phyloP scores from a whole-genome alignment of 2,888 invertebrate species.

The Drosophila pseudotalamancana region DNA sequence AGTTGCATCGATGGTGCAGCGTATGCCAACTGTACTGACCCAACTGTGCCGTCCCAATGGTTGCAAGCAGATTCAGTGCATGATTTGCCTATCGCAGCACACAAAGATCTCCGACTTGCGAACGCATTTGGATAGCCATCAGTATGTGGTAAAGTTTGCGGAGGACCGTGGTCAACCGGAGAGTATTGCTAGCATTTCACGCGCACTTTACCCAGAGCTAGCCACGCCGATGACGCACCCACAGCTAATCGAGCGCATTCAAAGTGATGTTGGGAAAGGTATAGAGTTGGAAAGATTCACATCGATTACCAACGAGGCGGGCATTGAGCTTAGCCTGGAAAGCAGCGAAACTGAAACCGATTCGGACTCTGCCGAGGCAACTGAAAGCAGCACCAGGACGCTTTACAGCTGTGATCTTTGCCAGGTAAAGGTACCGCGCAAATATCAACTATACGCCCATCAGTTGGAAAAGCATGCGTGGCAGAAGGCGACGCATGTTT shows the following conservation, averaged over 20 bases:
- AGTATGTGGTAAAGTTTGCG: constrained; percentile 53
- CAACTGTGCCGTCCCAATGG: constrained; percentile 81
- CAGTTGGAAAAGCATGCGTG: constrained; percentile 78
- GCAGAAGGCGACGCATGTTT: constrained; percentile 85
- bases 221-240: constrained; percentile 35
- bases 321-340: constrained; percentile 81
- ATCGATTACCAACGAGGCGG: constrained; percentile 82
- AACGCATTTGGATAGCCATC: constrained; percentile 77
- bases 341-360: constrained; percentile 74
- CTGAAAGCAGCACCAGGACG: not conserved
- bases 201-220: constrained; percentile 72
- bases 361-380: constrained; percentile 42
- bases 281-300: constrained; percentile 74
- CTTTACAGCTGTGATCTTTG: constrained; percentile 78
- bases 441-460: constrained; percentile 80
- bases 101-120: constrained; percentile 78
- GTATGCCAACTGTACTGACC: constrained; percentile 34
- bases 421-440: constrained; percentile 65
- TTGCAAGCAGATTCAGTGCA: constrained; percentile 82
- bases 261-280: constrained; percentile 54
- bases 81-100: constrained; percentile 82
- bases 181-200: constrained; percentile 54
- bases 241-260: constrained; percentile 62
- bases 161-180: constrained; percentile 26
- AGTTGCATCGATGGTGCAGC: not conserved